phyloP scores from a whole-genome alignment of 2,113 vertebrate genomes.

The Tetraodon nigroviridis region DNA sequence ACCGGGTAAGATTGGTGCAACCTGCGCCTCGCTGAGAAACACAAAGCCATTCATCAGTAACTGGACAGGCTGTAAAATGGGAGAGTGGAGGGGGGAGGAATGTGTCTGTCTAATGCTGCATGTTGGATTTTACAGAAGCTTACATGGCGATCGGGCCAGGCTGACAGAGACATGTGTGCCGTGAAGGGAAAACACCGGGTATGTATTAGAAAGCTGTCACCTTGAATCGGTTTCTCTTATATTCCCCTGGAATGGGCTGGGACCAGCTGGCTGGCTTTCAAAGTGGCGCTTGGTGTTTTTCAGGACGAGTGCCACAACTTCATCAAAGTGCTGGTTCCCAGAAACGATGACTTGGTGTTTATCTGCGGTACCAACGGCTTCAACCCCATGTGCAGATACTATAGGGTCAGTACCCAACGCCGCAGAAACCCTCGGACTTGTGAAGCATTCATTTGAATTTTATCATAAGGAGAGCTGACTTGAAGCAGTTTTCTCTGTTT shows the following conservation, averaged over 20 bases:
- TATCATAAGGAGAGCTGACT: not conserved
- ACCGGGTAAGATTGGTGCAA: constrained; percentile 80
- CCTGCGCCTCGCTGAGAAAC: constrained; percentile 44
- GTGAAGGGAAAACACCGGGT: constrained; percentile 98
- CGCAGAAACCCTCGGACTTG: not conserved
- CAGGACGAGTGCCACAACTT: constrained; percentile 99
- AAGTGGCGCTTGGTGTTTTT: constrained; percentile 20
- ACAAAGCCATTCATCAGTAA: constrained; percentile 50
- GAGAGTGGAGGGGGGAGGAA: constrained; percentile 34
- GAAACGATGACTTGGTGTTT: constrained; percentile 95
- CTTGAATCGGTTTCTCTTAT: constrained; percentile 1
- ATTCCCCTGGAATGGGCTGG: not conserved
- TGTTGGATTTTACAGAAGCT: constrained; percentile 79
- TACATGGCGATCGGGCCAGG: constrained; percentile 92
- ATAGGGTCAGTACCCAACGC: constrained; percentile 78
- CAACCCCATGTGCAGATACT: constrained; percentile 98
- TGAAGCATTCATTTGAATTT: not conserved
- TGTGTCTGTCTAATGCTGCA: constrained; percentile 20
- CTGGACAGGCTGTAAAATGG: constrained; percentile 52
- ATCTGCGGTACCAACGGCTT: constrained; percentile 98
- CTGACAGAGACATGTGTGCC: constrained; percentile 91
- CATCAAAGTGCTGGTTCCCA: constrained; percentile 97
- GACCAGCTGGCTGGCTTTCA: too few species aligned
- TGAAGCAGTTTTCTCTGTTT: constrained; percentile 4
- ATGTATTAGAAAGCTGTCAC: constrained; percentile 46